Evolutionary conservation across 1,140 invertebrate species (phyloP).

Genomic region (Lanistes nyassanus): DNA sequence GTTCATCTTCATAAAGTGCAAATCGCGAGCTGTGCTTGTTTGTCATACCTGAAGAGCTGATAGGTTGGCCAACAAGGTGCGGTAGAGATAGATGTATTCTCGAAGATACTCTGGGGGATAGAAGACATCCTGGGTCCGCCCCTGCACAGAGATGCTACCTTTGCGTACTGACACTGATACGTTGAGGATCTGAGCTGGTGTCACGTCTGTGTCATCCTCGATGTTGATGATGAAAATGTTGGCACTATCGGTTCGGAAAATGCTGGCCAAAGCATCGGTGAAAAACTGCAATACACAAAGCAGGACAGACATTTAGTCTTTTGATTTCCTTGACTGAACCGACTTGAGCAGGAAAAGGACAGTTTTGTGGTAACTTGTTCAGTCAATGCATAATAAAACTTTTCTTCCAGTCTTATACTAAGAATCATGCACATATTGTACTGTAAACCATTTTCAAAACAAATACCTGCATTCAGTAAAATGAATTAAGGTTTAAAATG

Average conservation of each 20-base stretch:
- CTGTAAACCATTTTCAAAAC: no score
- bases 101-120: slow-evolving; percentile 89
- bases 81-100: slow-evolving; percentile 92
- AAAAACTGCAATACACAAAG: slow-evolving; percentile 75
- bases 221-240: slow-evolving; percentile 95
- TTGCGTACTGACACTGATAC: slow-evolving; percentile 91
- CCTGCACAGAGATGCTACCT: slow-evolving; percentile 74
- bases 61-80: slow-evolving; percentile 84
- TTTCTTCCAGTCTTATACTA: no score
- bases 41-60: slow-evolving; percentile 83
- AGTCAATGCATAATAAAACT: no score
- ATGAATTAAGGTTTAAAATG: no score
- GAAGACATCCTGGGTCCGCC: slow-evolving; percentile 77
- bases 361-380: no score
- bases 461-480: no score
- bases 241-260: slow-evolving; percentile 90
- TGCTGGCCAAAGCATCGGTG: slow-evolving; percentile 88
- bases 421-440: no score
- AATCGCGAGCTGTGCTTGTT: neutral
- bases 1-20: no score
- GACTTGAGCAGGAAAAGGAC: no score
- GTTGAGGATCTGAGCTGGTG: slow-evolving; percentile 84
- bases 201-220: slow-evolving; percentile 82
- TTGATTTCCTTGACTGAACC: no score
- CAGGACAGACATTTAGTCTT: no score